Evolutionary conservation across 2,797 vertebrate genomes (phyloP), one percentile per base, ranked within the genome.

Genomic region (Anabacerthia variegaticeps): DNA sequence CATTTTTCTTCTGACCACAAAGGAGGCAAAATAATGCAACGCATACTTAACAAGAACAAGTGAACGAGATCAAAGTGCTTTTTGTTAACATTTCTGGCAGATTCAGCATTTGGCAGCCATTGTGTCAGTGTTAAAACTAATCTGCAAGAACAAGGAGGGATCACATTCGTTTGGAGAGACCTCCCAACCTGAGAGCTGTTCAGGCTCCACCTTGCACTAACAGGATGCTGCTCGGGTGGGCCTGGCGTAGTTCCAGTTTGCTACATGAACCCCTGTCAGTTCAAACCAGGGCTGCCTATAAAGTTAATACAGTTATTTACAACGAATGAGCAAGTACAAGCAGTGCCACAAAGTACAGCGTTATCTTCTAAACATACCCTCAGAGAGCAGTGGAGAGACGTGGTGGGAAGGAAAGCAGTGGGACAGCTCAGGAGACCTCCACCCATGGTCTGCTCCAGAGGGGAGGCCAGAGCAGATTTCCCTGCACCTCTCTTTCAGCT

Each of bases 251-350:
- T 80, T 92, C 93, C 81, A 84, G 72, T 73, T 80, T 63, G 82
- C 82, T 97, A 39, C 74, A 94, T 95, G 92, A 95, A 93, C 91
- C 88, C 93, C 90, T 55, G 75, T 61, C 65, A 74, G 89, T 76
- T 94, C 91, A 95, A 76, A 85, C 72, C 0, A 1, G 65, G 84
- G 84, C 74, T 94, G 93, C 88, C 88, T 95, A 5, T 96, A 94
- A 94, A 95, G 83, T 94, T 96, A 95, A 95, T 91, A 21, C 68
- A 80, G 85, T 95, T 96, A 96, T 96, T 96, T 95, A 96, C 92
- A 94, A 49, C 59, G 92, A 88, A 87, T 19, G 68, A 96, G 61
- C 95, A 85, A 90, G 85, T 82, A 93, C 95, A 96, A 96, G 93
- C 94, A 95, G 85, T 0, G 0, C 62, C 66, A 77, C 43, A 43